These are phyloP conservation scores for Sander vitreus DNA, from an alignment of 2,113 vertebrate genomes.

Conservation along the genomic window DNA sequence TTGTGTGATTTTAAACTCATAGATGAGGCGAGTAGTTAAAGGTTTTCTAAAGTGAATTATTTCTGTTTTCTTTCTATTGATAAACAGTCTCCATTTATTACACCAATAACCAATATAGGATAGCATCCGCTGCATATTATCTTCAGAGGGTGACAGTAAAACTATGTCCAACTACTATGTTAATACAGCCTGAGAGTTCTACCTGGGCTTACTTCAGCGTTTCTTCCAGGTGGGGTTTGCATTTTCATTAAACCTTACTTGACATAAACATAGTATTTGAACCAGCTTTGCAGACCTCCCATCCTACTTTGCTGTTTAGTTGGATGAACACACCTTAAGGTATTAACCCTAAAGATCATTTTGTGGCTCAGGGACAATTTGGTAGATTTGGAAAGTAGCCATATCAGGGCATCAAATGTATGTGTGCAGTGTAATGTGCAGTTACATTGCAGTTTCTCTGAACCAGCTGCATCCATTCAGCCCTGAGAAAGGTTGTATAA, in stretches of 20 bases:
- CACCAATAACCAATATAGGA: too few species aligned
- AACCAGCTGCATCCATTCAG: neutral
- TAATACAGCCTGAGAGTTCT: neutral
- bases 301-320: slow-evolving; percentile 1
- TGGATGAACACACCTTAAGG: neutral
- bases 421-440: too few species aligned
- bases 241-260: slow-evolving; percentile 42
- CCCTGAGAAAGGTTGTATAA: neutral
- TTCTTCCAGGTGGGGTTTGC: slow-evolving; percentile 24
- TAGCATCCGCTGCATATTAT: too few species aligned
- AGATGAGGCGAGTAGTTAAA: too few species aligned
- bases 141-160: too few species aligned
- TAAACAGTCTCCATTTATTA: too few species aligned
- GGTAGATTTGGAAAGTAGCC: neutral
- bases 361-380: neutral
- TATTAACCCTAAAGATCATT: neutral
- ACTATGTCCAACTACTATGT: too few species aligned
- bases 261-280: slow-evolving; percentile 21
- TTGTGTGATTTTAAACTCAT: too few species aligned
- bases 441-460: neutral
- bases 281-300: neutral
- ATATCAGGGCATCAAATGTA: neutral
- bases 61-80: too few species aligned
- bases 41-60: too few species aligned
- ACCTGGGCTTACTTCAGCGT: neutral